These are phyloP conservation scores for Nothura maculosa DNA, from an alignment of 2,797 vertebrate species.

Conservation along the genomic window DNA sequence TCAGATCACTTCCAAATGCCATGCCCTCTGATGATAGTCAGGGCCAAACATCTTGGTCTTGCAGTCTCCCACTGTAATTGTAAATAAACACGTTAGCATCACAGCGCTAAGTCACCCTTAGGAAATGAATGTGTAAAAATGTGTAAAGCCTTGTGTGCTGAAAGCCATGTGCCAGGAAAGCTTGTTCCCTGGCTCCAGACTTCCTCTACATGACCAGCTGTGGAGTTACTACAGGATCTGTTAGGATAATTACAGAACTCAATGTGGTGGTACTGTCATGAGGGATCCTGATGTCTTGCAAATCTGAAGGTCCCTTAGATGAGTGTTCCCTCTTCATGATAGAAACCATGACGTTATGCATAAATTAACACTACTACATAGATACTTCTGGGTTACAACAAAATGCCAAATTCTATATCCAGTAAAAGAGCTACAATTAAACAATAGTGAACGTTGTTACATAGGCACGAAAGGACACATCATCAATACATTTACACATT, in stretches of 20 bases:
- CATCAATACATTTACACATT: not conserved
- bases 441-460: not conserved
- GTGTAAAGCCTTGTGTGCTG: not conserved
- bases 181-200: fast-evolving
- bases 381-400: not conserved
- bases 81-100: too few species aligned
- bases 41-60: too few species aligned
- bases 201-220: not conserved
- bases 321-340: not conserved
- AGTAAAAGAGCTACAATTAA: not conserved
- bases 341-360: not conserved
- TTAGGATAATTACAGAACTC: too few species aligned
- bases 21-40: not conserved
- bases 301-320: not conserved
- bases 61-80: fast-evolving
- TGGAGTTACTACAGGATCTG: fast-evolving
- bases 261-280: fast-evolving
- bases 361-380: not conserved
- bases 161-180: fast-evolving
- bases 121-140: fast-evolving
- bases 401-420: not conserved
- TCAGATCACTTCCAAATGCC: not conserved
- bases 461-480: not conserved
- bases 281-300: not conserved
- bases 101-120: fast-evolving